Base-by-base conservation (phyloP, 2,888 invertebrate species). In the Bombylius major region DNA sequence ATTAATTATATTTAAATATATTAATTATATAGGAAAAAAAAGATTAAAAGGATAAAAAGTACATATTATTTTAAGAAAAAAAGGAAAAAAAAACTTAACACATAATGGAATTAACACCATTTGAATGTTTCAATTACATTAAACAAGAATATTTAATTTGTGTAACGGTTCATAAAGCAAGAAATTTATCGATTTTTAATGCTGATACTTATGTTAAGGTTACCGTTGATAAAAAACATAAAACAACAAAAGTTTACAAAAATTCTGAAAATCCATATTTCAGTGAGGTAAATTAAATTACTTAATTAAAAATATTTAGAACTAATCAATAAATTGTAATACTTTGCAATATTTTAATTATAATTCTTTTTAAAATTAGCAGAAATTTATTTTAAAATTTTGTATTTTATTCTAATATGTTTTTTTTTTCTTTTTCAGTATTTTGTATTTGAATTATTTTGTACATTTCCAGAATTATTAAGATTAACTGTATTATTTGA, bases 111-210 rank as follows among this genome's bases (percentile, higher is more conserved):
- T 42, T 61, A 45, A 53, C 60, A 1, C 53, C 58, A 44, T 60
- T 64, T 51, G 64, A 71, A 57, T 75, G 74, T 56, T 72, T 72
- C 54, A 62, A 65, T 5, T 69, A 69, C 45, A 59, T 68, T 0
- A 57, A 61, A 5, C 75, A 77, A 61, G 71, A 73, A 31, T 80
- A 78, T 67, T 70, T 87, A 68, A 73, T 87, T 58, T 81, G 81
- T 59, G 75, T 86, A 3, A 81, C 82, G 9, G 72, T 87, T 42
- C 72, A 86, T 51, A 86, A 87, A 71, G 86, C 82, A 0, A 78
- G 78, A 54, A 75, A 82, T 65, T 75, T 81, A 51, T 71, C 75
- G 4, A 69, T 75, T 57, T 71, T 76, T 45, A 78, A 77, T 62
- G 76, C 76, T 56, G 79, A 81, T 63, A 77, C 85, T 0, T 81